phyloP scores from a whole-genome alignment of 2,888 invertebrate genomes.

The Priocnemis perturbator region DNA sequence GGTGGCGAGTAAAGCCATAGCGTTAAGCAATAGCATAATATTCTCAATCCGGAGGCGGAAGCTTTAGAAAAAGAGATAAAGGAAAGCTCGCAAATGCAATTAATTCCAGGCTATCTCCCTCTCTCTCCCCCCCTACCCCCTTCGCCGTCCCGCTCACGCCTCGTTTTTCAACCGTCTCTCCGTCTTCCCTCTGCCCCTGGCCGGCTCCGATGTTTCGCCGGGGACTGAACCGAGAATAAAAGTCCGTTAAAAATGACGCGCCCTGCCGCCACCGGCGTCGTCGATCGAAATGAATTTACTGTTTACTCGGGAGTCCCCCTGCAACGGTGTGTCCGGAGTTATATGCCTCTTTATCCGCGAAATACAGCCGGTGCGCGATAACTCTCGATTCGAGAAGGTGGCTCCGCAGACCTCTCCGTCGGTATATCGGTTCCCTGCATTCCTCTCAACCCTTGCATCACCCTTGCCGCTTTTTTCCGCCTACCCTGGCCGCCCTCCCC shows the following conservation, averaged over 20 bases:
- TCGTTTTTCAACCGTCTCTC: slow-evolving; percentile 6
- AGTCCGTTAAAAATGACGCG: slow-evolving; percentile 49
- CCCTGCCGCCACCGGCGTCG: slow-evolving; percentile 28
- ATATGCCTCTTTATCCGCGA: slow-evolving; percentile 43
- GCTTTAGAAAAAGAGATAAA: slow-evolving; percentile 63
- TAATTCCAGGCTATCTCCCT: slow-evolving; percentile 54
- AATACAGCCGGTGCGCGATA: slow-evolving; percentile 46
- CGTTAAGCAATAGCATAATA: slow-evolving; percentile 47
- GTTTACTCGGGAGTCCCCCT: slow-evolving; percentile 53
- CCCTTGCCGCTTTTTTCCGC: too few relatives aligned
- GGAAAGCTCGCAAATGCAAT: slow-evolving; percentile 63
- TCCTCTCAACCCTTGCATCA: too few relatives aligned
- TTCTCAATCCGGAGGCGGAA: slow-evolving; percentile 52
- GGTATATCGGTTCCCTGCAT: too few relatives aligned
- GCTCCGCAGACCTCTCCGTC: background rate
- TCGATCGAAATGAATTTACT: slow-evolving; percentile 65
- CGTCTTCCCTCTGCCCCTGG: slow-evolving; percentile 3
- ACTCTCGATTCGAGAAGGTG: slow-evolving; percentile 39
- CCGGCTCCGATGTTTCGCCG: background rate
- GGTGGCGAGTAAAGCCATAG: slow-evolving; percentile 12
- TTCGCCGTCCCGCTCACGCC: background rate
- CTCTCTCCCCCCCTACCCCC: background rate
- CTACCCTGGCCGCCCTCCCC: too few relatives aligned
- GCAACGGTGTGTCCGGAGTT: slow-evolving; percentile 49
- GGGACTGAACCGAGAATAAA: slow-evolving; percentile 33